Base-by-base conservation (phyloP, 2,888 invertebrate species). In the Oxytorus armatus region DNA sequence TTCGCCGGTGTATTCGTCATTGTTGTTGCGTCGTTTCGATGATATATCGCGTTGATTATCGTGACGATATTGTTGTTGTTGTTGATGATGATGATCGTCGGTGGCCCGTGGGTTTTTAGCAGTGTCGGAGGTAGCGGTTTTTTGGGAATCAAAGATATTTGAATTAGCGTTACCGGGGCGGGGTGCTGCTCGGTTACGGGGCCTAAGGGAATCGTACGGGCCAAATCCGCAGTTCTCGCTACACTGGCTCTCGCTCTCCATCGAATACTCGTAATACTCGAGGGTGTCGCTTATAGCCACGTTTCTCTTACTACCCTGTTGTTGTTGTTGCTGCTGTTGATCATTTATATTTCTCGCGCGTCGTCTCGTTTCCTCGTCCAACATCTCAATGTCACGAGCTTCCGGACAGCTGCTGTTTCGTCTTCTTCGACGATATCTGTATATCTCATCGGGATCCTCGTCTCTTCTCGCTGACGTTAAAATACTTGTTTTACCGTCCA, bases 161-260 rank as follows among this genome's bases (percentile, higher is more conserved):
- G 90, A 91, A 92, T 92, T 92, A 92, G 92, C 92, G 88, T 91
- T 92, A 92, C 91, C 90, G 88, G 92, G 92, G 90, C 89, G 91
- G 92, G 92, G 90, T 90, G 92, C 90, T 91, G 92, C 90, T 91
- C 90, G 90, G 87, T 91, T 91, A 89, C 88, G 88, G 91, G 91
- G 89, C 89, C 92, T 91, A 92, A 91, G 90, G 89, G 91, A 87
- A 88, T 90, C 90, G 89, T 89, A 91, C 91, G 90, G 89, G 91
- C 92, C 92, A 92, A 92, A 91, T 90, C 92, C 91, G 92, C 92
- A 92, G 91, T 90, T 92, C 85, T 92, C 92, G 90, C 92, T 92
- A 89, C 92, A 92, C 85, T 92, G 92, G 88, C 91, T 92, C 88
- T 92, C 91, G 88, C 92, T 92, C 83, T 92, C 92, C 92, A 92